phyloP scores from a whole-genome alignment of 2,797 vertebrate genomes.

The Microctenopoma lineatum region DNA sequence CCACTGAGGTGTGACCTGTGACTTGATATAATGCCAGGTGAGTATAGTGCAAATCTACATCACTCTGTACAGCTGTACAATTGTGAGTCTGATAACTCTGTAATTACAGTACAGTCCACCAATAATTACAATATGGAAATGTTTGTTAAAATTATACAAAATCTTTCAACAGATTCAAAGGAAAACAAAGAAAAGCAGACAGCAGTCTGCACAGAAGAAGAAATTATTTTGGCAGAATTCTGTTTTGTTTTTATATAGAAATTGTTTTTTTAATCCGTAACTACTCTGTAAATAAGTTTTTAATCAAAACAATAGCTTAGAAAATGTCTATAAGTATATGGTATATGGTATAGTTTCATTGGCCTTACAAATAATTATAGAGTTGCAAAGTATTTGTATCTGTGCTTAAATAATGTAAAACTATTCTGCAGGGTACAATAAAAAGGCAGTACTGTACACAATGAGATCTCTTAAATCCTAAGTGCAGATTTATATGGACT shows the following conservation, averaged over 20 bases:
- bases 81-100: background rate
- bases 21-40: slow-evolving; percentile 29
- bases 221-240: slow-evolving; percentile 7
- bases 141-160: background rate
- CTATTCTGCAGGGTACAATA: slow-evolving; percentile 2
- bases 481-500: slow-evolving; percentile 19
- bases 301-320: slow-evolving; percentile 38
- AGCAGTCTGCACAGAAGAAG: slow-evolving; percentile 13
- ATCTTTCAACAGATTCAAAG: slow-evolving; percentile 44
- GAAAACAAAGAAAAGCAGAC: background rate
- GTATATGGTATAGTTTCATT: slow-evolving; percentile 31
- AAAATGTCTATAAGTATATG: slow-evolving; percentile 23
- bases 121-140: background rate
- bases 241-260: slow-evolving; percentile 5
- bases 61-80: background rate
- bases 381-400: slow-evolving; percentile 5
- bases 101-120: background rate
- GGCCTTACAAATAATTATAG: slow-evolving; percentile 17
- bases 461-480: background rate
- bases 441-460: slow-evolving; percentile 3
- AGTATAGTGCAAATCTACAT: slow-evolving; percentile 7
- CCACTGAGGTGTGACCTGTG: slow-evolving; percentile 81
- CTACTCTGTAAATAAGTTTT: slow-evolving; percentile 60
- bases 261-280: slow-evolving; percentile 48
- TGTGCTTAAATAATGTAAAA: slow-evolving; percentile 17